These are phyloP conservation scores for Anthoscopus minutus DNA, from an alignment of 2,113 vertebrate species.

Conservation along the genomic window DNA sequence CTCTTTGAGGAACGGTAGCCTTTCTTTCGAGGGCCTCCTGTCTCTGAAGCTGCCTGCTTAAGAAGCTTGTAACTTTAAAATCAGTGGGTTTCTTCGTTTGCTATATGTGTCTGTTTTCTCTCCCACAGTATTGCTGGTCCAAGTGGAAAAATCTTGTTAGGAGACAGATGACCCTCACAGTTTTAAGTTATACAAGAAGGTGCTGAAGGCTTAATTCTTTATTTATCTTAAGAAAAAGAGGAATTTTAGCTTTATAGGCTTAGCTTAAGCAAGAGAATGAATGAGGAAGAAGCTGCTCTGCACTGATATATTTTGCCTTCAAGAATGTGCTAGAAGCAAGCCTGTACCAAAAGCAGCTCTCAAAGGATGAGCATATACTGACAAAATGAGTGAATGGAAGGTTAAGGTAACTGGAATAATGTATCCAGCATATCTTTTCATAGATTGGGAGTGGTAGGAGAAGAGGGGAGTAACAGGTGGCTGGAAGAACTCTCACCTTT, in stretches of 20 bases:
- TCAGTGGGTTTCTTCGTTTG: background rate
- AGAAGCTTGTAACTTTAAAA: background rate
- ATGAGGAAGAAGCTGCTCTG: background rate
- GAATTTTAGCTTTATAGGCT: background rate
- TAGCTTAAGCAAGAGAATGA: background rate
- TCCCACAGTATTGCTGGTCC: background rate
- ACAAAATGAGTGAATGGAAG: background rate
- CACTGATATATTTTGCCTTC: background rate
- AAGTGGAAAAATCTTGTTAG: background rate
- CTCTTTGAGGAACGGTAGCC: background rate
- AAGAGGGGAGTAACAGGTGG: background rate
- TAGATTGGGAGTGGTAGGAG: background rate
- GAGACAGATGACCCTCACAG: background rate
- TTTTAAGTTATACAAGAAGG: background rate
- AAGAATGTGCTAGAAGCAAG: background rate
- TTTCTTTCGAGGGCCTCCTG: background rate
- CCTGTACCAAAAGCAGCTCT: background rate
- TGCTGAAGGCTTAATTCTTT: background rate
- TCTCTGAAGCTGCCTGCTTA: background rate
- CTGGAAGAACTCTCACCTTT: background rate
- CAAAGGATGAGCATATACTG: fast-evolving
- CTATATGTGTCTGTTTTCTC: background rate
- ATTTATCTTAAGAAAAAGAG: background rate
- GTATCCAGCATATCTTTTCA: fast-evolving
- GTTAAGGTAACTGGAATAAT: background rate